Conservation (phyloP, 2,797 vertebrate genomes). For the Tokudaia muenninki region DNA sequence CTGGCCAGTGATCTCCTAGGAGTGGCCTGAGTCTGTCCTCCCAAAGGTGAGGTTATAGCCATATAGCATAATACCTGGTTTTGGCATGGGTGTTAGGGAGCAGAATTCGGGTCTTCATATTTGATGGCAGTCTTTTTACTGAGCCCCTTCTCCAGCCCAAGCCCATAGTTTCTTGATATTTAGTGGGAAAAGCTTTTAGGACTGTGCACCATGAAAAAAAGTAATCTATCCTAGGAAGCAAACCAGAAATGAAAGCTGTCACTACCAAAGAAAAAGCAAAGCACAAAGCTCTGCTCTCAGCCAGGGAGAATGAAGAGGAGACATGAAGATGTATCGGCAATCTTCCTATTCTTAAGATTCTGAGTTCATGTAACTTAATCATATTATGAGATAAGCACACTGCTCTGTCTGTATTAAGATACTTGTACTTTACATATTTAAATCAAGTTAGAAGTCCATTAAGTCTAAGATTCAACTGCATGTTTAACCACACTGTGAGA, state of each 20-base stretch:
- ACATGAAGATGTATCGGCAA: neutral
- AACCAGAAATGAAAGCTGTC: neutral
- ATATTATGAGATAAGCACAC: neutral
- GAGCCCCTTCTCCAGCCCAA: neutral
- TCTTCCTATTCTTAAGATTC: neutral
- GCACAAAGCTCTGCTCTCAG: neutral
- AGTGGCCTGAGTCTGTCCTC: neutral
- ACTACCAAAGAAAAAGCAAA: neutral
- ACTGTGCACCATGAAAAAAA: neutral
- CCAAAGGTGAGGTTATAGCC: no score
- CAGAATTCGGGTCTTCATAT: neutral
- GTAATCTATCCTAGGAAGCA: neutral
- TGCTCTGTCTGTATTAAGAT: neutral
- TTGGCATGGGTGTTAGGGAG: neutral
- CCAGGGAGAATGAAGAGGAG: neutral
- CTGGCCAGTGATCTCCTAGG: no score
- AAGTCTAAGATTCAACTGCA: neutral
- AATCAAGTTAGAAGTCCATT: constrained; percentile 10
- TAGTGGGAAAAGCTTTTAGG: neutral
- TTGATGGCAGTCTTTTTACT: neutral
- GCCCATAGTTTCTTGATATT: neutral
- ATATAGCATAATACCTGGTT: neutral
- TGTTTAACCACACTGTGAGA: neutral
- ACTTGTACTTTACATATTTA: neutral
- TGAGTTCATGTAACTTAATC: neutral